A percentile compares a stretch with the other conserved stretches of the same genome.
phyloP scores from a whole-genome alignment of 2,888 invertebrate species.

The Pseudococcus longispinus region DNA sequence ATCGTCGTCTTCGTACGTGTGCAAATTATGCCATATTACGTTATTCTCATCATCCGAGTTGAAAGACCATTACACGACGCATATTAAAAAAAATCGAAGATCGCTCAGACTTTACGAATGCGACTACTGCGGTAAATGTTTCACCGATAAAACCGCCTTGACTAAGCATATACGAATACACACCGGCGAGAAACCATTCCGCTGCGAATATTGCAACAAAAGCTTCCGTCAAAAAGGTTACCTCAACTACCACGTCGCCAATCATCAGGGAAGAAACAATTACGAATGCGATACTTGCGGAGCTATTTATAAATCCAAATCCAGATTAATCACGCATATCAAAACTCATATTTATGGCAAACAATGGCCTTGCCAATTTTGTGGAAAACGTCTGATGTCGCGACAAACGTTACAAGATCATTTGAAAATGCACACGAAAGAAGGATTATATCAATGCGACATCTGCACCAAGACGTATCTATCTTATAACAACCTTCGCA shows the following conservation, averaged over 20 bases:
- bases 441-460: conserved; percentile 17
- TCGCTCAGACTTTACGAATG: conserved; percentile 33
- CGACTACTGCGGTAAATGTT: conserved; percentile 44
- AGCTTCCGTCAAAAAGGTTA: conserved; percentile 29
- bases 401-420: conserved; percentile 17
- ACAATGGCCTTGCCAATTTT: background rate
- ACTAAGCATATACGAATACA: conserved; percentile 23
- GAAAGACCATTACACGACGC: background rate
- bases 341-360: background rate
- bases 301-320: conserved; percentile 10
- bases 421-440: conserved; percentile 45
- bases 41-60: background rate
- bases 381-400: conserved; percentile 14
- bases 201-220: conserved; percentile 1
- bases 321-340: background rate
- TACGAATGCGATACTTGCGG: conserved; percentile 23
- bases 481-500: conserved; percentile 1
- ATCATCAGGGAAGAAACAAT: background rate
- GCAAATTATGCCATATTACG: background rate
- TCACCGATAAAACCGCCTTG: conserved; percentile 34
- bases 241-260: background rate
- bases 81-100: conserved; percentile 34
- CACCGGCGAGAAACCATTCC: conserved; percentile 36
- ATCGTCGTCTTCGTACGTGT: background rate
- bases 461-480: conserved; percentile 17